phyloP scores from a whole-genome alignment of 1,140 invertebrate species.

The Orchesella cincta region DNA sequence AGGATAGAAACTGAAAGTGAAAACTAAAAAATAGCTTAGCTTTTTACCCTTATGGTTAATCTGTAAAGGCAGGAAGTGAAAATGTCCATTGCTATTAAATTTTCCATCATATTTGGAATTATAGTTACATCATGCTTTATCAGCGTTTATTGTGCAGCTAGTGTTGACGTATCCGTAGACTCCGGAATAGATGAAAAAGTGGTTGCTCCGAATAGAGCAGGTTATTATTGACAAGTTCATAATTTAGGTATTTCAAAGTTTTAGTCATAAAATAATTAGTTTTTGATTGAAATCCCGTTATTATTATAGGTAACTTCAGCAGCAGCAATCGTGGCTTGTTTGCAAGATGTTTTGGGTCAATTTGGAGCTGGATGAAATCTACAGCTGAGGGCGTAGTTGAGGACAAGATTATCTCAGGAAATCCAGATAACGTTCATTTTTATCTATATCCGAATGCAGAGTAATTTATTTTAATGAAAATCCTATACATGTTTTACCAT shows the following conservation, averaged over 20 bases:
- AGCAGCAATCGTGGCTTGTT: not conserved
- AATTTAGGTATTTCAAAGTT: too few species aligned
- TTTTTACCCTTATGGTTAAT: too few species aligned
- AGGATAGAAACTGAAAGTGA: too few species aligned
- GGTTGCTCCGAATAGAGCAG: not conserved
- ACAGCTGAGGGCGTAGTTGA: not conserved
- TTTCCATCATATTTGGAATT: not conserved
- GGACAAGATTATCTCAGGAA: conserved; percentile 29
- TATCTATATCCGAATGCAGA: conserved; percentile 33
- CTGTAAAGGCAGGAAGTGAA: too few species aligned
- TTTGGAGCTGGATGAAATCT: not conserved
- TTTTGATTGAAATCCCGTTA: too few species aligned
- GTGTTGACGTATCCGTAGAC: not conserved
- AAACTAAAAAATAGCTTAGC: too few species aligned
- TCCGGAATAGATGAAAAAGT: not conserved
- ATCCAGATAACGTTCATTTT: conserved; percentile 36
- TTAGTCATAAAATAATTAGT: too few species aligned
- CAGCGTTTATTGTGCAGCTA: not conserved
- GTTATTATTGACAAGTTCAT: not conserved
- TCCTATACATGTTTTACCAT: not conserved
- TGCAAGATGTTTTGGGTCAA: not conserved
- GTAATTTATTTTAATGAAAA: conserved; percentile 22
- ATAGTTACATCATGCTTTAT: not conserved
- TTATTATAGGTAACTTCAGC: too few species aligned
- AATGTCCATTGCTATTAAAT: not conserved